phyloP scores from a whole-genome alignment of 2,113 vertebrate species.

The Eulacestoma nigropectus region DNA sequence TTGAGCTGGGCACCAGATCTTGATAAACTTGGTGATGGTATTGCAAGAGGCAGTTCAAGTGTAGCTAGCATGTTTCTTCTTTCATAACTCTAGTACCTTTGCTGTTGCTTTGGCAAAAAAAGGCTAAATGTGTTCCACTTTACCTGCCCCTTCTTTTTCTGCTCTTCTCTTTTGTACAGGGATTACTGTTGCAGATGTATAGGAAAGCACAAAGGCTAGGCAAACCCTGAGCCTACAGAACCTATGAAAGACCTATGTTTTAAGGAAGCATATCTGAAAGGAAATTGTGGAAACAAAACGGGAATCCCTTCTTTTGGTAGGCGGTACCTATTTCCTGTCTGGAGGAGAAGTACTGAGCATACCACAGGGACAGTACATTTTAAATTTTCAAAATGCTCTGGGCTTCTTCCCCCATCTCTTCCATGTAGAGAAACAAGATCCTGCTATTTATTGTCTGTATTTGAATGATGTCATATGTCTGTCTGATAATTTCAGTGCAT shows the following conservation, averaged over 20 bases:
- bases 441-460: neutral
- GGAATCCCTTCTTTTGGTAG: neutral
- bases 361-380: neutral
- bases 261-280: neutral
- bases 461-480: neutral
- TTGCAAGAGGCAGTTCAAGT: neutral
- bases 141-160: neutral
- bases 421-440: neutral
- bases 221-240: neutral
- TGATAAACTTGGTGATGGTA: neutral
- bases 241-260: neutral
- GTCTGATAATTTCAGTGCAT: neutral
- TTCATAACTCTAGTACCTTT: neutral
- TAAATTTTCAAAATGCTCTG: neutral
- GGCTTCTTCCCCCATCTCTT: neutral
- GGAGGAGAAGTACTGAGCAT: neutral
- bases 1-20: neutral
- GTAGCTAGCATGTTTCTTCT: neutral
- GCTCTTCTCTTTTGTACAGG: neutral
- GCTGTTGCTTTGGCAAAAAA: neutral
- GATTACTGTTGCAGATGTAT: neutral
- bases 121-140: neutral
- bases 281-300: neutral
- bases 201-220: neutral
- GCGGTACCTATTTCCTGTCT: neutral